A percentile compares a stretch with the other conserved stretches of the same genome.
phyloP scores from a whole-genome alignment of 2,888 invertebrate species.

The Hemicrepidius hirtus region DNA sequence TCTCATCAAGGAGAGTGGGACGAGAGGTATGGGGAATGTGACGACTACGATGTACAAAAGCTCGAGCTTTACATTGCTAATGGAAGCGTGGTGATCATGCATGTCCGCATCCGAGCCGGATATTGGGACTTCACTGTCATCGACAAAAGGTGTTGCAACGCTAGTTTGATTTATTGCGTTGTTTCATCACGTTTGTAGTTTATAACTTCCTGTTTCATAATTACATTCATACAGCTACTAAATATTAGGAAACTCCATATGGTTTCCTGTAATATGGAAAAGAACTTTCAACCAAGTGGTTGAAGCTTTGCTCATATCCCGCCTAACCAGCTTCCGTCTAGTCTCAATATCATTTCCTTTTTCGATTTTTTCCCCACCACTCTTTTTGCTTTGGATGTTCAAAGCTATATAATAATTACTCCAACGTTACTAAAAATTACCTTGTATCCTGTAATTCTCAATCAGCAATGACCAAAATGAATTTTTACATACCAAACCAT shows the following conservation, averaged over 20 bases:
- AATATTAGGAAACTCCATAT: conserved; percentile 3
- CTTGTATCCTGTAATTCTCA: no score
- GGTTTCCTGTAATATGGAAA: neutral
- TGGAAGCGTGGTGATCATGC: conserved; percentile 58
- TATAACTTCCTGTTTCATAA: conserved; percentile 46
- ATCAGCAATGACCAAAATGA: no score
- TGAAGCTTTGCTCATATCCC: no score
- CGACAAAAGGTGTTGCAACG: conserved; percentile 61
- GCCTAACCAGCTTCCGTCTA: no score
- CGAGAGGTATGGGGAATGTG: conserved; percentile 32
- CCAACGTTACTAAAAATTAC: no score
- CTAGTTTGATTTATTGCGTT: conserved; percentile 62
- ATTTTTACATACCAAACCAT: neutral
- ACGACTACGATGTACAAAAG: conserved; percentile 37
- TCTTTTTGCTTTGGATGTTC: no score
- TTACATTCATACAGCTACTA: conserved; percentile 16
- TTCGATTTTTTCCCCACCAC: no score
- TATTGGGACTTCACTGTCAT: conserved; percentile 60
- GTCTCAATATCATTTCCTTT: no score
- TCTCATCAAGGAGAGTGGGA: conserved; percentile 44
- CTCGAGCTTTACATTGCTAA: conserved; percentile 54
- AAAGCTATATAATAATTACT: no score
- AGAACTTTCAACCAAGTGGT: neutral
- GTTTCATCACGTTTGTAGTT: conserved; percentile 57
- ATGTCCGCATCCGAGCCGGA: conserved; percentile 59